These are phyloP conservation scores for Drosophila kambysellisi DNA, from an alignment of 2,888 invertebrate species.

Conservation along the genomic window DNA sequence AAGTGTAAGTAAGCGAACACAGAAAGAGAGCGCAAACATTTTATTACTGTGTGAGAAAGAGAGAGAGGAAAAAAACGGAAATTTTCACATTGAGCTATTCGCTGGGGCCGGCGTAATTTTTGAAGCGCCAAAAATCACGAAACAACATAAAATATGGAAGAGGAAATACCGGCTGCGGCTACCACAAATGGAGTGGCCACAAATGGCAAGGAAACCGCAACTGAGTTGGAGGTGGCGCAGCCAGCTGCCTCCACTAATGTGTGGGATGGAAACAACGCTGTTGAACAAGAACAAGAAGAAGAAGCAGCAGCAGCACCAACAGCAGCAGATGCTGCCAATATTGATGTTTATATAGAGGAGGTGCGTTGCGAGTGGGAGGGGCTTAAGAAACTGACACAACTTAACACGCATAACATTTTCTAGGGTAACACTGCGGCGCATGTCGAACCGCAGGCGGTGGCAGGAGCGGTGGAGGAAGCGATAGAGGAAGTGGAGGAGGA, in stretches of 20 bases:
- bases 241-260: neutral
- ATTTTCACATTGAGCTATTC: neutral
- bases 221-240: neutral
- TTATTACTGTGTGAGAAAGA: slow-evolving; percentile 4
- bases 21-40: neutral
- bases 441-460: slow-evolving; percentile 4
- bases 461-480: neutral
- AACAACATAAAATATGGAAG: slow-evolving; percentile 49
- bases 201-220: slow-evolving; percentile 16
- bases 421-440: slow-evolving; percentile 37
- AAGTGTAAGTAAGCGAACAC: neutral
- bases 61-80: neutral
- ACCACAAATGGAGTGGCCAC: slow-evolving; percentile 51
- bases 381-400: slow-evolving; percentile 25
- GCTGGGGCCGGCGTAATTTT: slow-evolving; percentile 38
- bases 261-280: slow-evolving; percentile 28
- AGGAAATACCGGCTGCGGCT: slow-evolving; percentile 48
- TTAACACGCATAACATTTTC: slow-evolving; percentile 41
- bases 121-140: slow-evolving; percentile 52
- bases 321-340: slow-evolving; percentile 19
- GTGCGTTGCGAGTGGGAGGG: slow-evolving; percentile 39
- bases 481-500: slow-evolving; percentile 31
- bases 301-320: slow-evolving; percentile 20
- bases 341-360: slow-evolving; percentile 51
- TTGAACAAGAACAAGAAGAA: slow-evolving; percentile 18